A percentile compares a stretch with the other conserved stretches of the same genome.
These are phyloP conservation scores for Allenopithecus nigroviridis DNA, from an alignment of 2,797 vertebrate genomes.

Conservation along the genomic window DNA sequence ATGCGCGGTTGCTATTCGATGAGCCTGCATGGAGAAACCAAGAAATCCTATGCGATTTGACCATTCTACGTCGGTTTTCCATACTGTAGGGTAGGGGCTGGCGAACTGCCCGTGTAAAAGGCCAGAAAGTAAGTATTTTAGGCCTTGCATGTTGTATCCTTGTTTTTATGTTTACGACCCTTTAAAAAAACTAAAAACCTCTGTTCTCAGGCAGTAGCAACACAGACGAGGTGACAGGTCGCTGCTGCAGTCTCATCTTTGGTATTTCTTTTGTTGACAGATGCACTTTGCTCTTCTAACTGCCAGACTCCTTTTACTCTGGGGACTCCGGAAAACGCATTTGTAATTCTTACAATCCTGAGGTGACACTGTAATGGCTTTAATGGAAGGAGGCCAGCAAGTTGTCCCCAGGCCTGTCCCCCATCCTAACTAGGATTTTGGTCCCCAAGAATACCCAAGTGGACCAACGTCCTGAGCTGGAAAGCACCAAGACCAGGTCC, in stretches of 20 bases:
- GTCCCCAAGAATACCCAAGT: too few relatives aligned
- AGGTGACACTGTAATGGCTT: background rate
- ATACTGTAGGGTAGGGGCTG: accelerated
- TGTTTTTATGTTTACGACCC: background rate
- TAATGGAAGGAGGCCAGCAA: too few relatives aligned
- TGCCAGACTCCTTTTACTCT: background rate
- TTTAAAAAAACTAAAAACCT: background rate
- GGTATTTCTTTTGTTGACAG: accelerated
- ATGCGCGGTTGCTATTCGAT: accelerated
- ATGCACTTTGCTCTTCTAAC: accelerated
- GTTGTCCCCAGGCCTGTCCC: background rate
- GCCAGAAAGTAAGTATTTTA: accelerated
- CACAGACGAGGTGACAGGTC: background rate
- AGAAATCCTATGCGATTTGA: accelerated
- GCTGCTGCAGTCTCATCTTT: accelerated
- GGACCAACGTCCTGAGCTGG: background rate
- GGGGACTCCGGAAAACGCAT: background rate
- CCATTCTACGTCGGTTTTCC: accelerated
- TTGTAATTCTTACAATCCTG: background rate
- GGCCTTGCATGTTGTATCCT: accelerated
- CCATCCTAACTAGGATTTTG: background rate
- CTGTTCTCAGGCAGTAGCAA: background rate
- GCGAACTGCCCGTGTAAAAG: accelerated
- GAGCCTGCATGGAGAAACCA: background rate
- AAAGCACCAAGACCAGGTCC: background rate